These are phyloP conservation scores for Hyposoter didymator DNA, from an alignment of 2,888 invertebrate species.

Conservation along the genomic window DNA sequence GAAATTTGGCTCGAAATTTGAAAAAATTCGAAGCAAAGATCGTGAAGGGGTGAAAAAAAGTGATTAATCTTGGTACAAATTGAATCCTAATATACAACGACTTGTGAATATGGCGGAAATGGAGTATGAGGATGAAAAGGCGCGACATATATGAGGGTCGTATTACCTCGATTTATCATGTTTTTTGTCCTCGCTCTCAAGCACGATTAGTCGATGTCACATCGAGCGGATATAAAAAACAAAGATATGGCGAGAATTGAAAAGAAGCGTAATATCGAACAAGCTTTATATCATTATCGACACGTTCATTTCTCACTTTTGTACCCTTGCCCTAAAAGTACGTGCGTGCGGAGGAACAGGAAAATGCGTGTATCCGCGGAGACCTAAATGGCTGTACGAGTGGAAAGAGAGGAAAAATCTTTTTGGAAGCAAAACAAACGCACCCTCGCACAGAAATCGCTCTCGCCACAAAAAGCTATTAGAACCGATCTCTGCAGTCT, in stretches of 20 bases:
- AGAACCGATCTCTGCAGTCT: constrained; percentile 44
- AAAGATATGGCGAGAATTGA: constrained; percentile 32
- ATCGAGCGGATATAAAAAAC: constrained; percentile 33
- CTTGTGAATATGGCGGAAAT: background rate
- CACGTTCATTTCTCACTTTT: constrained; percentile 52
- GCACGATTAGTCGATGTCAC: constrained; percentile 30
- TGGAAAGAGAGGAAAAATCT: background rate
- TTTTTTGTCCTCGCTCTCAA: constrained; percentile 28
- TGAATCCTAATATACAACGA: constrained; percentile 1
- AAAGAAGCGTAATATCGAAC: constrained; percentile 34
- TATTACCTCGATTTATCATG: constrained; percentile 37
- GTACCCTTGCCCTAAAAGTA: background rate
- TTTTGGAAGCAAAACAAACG: background rate
- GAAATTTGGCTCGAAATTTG: background rate
- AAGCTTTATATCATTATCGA: constrained; percentile 50
- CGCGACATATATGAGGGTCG: background rate
- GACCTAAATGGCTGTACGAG: background rate
- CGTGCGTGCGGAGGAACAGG: background rate
- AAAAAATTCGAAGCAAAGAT: background rate
- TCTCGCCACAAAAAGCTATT: constrained; percentile 46
- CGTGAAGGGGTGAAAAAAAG: background rate
- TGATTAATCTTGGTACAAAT: constrained; percentile 4
- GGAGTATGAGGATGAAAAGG: background rate
- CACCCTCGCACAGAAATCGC: background rate
- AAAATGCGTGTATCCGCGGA: background rate